Evolutionary conservation across 2,888 invertebrate genomes (phyloP), one percentile per base, ranked within the genome.

Genomic region (Plemyria rubiginata): DNA sequence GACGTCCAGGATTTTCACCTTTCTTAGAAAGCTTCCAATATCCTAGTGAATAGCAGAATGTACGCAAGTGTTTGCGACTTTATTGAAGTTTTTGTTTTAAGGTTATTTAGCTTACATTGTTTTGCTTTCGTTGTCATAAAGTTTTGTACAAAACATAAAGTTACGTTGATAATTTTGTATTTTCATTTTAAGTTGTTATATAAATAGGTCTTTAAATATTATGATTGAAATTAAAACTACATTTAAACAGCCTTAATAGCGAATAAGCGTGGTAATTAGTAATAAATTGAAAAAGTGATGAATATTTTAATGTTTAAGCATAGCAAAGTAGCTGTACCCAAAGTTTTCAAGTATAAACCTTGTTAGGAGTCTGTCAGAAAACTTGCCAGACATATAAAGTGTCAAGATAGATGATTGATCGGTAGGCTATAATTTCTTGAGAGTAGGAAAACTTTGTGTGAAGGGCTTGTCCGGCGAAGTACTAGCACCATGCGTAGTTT

Each of bases 1-100:
- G 61, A 62, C 55, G 54, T 58, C 55, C 51, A 32, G 60, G 68
- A 70, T 72, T 71, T 72, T 71, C 71, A 72, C 70, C 71, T 74
- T 49, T 60, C 46, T 59, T 11, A 50, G 48, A 49, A 60, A 16
- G 36, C 49, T 54, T 54, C 60, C 62, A 52, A 62, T 70, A 52
- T 70, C 65, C 54, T 65, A 62, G 43, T 51, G 56, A 63, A 46
- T 28, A 55, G 40, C 40, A n/a, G n/a, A n/a, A n/a, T n/a, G n/a
- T n/a, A n/a, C n/a, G n/a, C n/a, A 22, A 51, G 38, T 48, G 38
- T 55, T 55, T 40, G 38, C 48, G n/a, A 28, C 38, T 55, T 55
- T 48, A 48, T 40, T 55, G 28, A 40, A 52, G 40, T 22, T 40
- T 40, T n/a, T 28, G 22, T 51, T 51, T 12, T n/a, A 48, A 49